Conservation (phyloP, 2,888 invertebrate species). For the Nebria salina region DNA sequence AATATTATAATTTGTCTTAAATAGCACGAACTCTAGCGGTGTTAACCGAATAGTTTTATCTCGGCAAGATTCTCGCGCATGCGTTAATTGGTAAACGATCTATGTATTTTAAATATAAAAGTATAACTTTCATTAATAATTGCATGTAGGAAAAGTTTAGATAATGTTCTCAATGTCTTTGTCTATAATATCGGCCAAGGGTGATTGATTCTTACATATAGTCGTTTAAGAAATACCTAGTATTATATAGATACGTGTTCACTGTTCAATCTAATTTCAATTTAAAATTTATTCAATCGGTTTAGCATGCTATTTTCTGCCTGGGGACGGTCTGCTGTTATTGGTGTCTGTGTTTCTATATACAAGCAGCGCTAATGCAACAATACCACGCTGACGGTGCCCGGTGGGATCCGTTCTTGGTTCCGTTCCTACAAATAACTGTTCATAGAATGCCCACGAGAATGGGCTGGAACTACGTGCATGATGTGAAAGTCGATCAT, state of each 20-base stretch:
- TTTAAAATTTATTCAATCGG: constrained; percentile 16
- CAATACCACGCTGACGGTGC: not conserved
- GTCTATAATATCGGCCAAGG: not conserved
- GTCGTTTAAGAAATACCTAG: constrained; percentile 20
- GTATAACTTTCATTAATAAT: too few relatives aligned
- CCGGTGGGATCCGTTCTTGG: not conserved
- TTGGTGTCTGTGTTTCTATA: not conserved
- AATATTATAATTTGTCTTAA: not conserved
- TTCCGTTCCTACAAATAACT: not conserved
- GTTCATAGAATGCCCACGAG: not conserved
- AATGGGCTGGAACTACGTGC: not conserved
- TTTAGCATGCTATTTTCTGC: constrained; percentile 15
- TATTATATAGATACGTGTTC: constrained; percentile 11
- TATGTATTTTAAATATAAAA: too few relatives aligned
- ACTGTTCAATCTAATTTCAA: constrained; percentile 24
- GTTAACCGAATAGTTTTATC: too few relatives aligned
- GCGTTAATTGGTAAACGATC: too few relatives aligned
- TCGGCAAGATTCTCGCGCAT: too few relatives aligned
- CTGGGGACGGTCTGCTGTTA: not conserved
- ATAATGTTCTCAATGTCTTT: not conserved
- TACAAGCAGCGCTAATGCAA: constrained; percentile 3
- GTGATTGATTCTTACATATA: not conserved
- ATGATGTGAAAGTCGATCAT: not conserved
- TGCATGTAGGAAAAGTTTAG: too few relatives aligned
- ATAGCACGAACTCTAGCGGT: too few relatives aligned